Conservation (phyloP, 2,113 vertebrate species). For the Geothlypis trichas region DNA sequence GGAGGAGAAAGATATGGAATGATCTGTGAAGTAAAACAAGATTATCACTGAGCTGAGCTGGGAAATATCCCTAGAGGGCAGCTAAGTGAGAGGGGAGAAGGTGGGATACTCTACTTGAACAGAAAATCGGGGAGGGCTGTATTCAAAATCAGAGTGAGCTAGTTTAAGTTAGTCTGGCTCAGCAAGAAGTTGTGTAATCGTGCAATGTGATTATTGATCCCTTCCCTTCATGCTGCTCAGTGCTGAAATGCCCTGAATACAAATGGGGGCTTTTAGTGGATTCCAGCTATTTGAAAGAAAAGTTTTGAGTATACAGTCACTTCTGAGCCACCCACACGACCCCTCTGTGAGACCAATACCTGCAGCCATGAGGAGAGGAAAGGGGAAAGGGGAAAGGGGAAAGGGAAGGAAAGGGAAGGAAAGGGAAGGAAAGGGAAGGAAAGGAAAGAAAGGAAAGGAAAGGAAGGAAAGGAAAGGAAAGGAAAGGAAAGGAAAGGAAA, state of each 20-base stretch:
- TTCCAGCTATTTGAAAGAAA: background rate
- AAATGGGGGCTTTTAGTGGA: background rate
- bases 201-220: constrained; percentile 45
- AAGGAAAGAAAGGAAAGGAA: background rate
- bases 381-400: fast-evolving
- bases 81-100: background rate
- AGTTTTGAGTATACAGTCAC: background rate
- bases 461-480: background rate
- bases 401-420: no score
- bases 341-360: background rate
- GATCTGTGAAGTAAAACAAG: background rate
- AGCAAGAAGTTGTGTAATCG: background rate
- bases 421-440: no score
- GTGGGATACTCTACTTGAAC: background rate
- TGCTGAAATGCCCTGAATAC: constrained; percentile 19
- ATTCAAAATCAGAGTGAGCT: background rate
- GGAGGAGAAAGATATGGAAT: background rate
- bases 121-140: background rate
- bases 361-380: background rate
- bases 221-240: constrained; percentile 6
- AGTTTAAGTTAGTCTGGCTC: background rate
- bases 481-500: fast-evolving
- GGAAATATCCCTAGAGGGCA: background rate
- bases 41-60: background rate
- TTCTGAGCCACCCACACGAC: background rate